Base-by-base conservation (phyloP, 2,797 vertebrate genomes). In the Argya squamiceps region DNA sequence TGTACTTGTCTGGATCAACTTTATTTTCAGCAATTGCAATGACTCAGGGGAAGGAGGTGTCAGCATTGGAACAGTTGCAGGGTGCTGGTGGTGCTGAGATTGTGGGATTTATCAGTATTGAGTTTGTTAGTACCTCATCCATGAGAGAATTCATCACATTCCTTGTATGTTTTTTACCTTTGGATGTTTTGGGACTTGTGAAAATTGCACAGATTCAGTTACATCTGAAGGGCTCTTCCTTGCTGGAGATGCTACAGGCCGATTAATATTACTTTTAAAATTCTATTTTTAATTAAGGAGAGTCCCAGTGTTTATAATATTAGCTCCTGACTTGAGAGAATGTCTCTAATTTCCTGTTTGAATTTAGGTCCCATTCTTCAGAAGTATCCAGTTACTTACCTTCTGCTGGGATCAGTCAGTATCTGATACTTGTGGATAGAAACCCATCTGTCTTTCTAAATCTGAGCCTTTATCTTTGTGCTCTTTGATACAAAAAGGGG, bases 371-470 rank as follows among this genome's bases (percentile, higher is more conserved):
- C 47, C 2, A 2, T 86, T 92, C 77, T 90, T 88, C 62, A 84
- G 1, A 84, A 93, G 93, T 95, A 87, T 94, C 88, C 0, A 1
- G 80, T 96, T 95, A 89, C 90, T 74, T 90, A 14, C 93, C 94
- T 95, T 96, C 95, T 95, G 93, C 92, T 92, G 52, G 88, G 67
- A 91, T 95, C 93, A 96, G 55, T 95, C 80, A 86, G 53, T 84
- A 95, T 97, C 85, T 86, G 92, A 93, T 95, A 34, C 68, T 32
- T 70, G 64, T 53, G 82, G 37, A 81, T 68, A 93, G 93, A 95
- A 93, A 88, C 76, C 85, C 92, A 92, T 95, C 89, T 97, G 92
- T 96, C 89, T 84, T 77, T 50, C 76, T 95, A 81, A 93, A 90
- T 88, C 94, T 85, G 92, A 94, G 93, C 89, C 76, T 95, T 92